Evolutionary conservation across 2,113 vertebrate species (phyloP), one percentile per base, ranked within the genome.

Genomic region (Bubo bubo): DNA sequence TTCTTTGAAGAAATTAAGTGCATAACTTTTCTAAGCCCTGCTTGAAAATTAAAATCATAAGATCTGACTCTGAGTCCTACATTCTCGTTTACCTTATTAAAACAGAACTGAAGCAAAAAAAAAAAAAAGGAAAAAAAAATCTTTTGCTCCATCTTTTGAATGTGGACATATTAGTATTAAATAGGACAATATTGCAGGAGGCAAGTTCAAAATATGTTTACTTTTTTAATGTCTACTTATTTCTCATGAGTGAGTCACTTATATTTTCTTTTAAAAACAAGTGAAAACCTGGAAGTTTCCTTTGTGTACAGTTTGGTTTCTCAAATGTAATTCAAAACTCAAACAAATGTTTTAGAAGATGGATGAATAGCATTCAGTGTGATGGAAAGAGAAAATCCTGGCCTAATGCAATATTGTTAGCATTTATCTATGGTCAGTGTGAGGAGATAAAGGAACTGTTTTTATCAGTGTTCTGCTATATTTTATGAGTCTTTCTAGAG

Each of bases 11-110:
- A 79, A 86, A 35, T 64, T 23, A 41, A 4, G 35, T 56, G 10
- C 14, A 3, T 0, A 2, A 11, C 28, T 81, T 79, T 64, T 56
- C n/a, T 30, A 34, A 74, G 4, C 3, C 8, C 18, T 81, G 3
- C n/a, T 55, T 88, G 35, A 66, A 86, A 67, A 43, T n/a, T 43
- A 12, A 8, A 26, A 11, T n/a, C 10, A 13, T 35, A 49, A 87
- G 23, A 67, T 43, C 19, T 21, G 14, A 37, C 23, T 52, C 47
- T 14, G 5, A 18, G 19, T 55, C 34, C 39, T 37, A 45, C 21
- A 23, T 80, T 71, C 6, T 88, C 63, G 3, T 62, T 86, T 49
- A 32, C 10, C 4, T 58, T 64, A 81, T 37, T 67, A 77, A 82
- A 58, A 22, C 1, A 87, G 83, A 77, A 32, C 5, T 32, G 27